These are phyloP conservation scores for Euspilapteryx auroguttella DNA, from an alignment of 2,888 invertebrate genomes.

Conservation along the genomic window DNA sequence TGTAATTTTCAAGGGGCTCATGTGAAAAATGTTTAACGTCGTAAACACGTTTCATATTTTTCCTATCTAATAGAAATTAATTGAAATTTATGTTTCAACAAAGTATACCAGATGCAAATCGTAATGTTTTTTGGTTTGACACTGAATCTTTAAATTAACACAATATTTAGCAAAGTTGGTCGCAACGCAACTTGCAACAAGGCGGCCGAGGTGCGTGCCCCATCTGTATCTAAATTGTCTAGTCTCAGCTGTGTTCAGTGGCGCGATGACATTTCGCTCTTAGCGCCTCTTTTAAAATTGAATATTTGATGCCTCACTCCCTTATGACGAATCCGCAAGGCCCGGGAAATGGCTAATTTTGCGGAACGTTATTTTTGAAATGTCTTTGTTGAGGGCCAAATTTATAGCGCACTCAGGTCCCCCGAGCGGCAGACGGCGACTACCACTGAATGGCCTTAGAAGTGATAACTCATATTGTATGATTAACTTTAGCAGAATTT, in stretches of 20 bases:
- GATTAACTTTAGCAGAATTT: too few relatives aligned
- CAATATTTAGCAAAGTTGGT: too few relatives aligned
- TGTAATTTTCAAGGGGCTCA: conserved; percentile 36
- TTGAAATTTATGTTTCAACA: too few relatives aligned
- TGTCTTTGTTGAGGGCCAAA: conserved; percentile 26
- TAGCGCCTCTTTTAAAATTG: conserved; percentile 61
- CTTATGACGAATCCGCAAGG: conserved; percentile 50
- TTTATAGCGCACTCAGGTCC: too few relatives aligned
- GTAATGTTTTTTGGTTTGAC: too few relatives aligned
- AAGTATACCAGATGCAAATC: too few relatives aligned
- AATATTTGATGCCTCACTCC: conserved; percentile 59
- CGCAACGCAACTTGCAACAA: too few relatives aligned
- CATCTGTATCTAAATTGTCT: conserved; percentile 57
- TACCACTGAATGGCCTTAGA: too few relatives aligned
- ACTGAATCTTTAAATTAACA: too few relatives aligned
- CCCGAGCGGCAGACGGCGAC: too few relatives aligned
- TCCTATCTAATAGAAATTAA: too few relatives aligned
- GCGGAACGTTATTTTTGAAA: conserved; percentile 47
- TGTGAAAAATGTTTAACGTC: conserved; percentile 25
- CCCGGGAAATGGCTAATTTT: conserved; percentile 33
- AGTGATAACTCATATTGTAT: too few relatives aligned
- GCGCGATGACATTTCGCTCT: conserved; percentile 59
- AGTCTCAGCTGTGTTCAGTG: conserved; percentile 52
- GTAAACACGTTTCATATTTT: conserved; percentile 5
- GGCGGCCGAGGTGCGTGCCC: conserved; percentile 38